These are phyloP conservation scores for Nothoprocta perdicaria DNA, from an alignment of 2,113 vertebrate species.

Conservation along the genomic window DNA sequence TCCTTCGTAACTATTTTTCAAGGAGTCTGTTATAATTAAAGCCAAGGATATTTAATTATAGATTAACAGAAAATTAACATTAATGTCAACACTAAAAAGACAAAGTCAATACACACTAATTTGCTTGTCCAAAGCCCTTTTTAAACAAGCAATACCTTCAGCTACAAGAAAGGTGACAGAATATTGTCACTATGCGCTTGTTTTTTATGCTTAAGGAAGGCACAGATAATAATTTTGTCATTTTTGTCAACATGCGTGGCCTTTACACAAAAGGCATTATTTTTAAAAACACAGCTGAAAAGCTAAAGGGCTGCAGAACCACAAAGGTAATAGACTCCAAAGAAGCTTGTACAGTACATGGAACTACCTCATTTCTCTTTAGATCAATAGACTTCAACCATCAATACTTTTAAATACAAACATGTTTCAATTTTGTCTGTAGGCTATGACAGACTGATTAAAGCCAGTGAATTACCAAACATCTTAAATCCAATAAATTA, in stretches of 20 bases:
- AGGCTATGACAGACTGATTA: conserved; percentile 40
- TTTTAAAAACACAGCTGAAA: conserved; percentile 42
- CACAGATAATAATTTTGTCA: neutral
- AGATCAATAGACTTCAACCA: neutral
- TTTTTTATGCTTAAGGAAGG: neutral
- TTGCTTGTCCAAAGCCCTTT: neutral
- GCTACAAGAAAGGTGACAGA: neutral
- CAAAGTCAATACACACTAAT: conserved; percentile 15
- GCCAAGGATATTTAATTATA: conserved; percentile 49
- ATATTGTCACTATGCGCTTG: neutral
- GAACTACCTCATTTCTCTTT: neutral
- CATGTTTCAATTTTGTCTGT: conserved; percentile 27
- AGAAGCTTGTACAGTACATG: neutral
- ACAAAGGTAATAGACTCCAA: neutral
- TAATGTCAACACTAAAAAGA: conserved; percentile 20
- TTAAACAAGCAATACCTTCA: neutral
- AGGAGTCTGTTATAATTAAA: conserved; percentile 26
- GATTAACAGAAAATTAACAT: conserved; percentile 56
- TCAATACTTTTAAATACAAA: conserved; percentile 44
- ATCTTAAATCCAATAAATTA: neutral
- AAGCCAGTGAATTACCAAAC: conserved; percentile 28
- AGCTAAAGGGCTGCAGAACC: conserved; percentile 39
- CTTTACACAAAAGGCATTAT: conserved; percentile 39
- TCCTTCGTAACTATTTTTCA: conserved; percentile 44
- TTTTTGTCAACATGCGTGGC: neutral